Percentiles rank a stretch among this genome's conserved stretches.
Evolutionary conservation across 2,797 vertebrate genomes (phyloP).

Genomic region (Morus bassanus): DNA sequence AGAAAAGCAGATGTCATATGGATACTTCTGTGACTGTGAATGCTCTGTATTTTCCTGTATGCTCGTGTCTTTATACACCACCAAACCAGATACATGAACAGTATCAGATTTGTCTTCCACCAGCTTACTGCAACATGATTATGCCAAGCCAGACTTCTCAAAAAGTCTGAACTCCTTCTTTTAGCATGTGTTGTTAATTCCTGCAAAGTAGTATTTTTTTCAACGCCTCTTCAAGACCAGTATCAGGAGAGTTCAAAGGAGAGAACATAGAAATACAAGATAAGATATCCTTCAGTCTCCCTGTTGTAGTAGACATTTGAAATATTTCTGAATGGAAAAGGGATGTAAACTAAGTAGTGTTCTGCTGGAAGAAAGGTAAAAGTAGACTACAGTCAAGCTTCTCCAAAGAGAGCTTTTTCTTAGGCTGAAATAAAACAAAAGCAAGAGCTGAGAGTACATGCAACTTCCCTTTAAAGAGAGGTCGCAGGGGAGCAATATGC

Average conservation of each 20-base stretch:
- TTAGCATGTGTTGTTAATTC: neutral
- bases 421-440: neutral
- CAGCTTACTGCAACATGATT: neutral
- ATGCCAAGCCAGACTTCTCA: constrained; percentile 5
- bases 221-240: neutral
- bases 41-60: neutral
- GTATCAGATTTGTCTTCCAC: neutral
- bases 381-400: constrained; percentile 3
- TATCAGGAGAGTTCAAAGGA: neutral
- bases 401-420: neutral
- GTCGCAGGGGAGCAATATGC: neutral
- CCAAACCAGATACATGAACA: neutral
- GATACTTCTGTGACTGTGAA: neutral
- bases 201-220: neutral
- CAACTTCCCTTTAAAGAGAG: neutral
- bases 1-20: neutral
- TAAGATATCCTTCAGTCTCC: neutral
- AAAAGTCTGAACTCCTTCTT: neutral
- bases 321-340: neutral
- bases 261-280: neutral
- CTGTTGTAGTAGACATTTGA: neutral
- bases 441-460: neutral
- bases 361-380: neutral
- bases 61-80: neutral
- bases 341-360: neutral